Evolutionary conservation across 1,140 invertebrate genomes (phyloP).

Genomic region (Cydia pomonella): DNA sequence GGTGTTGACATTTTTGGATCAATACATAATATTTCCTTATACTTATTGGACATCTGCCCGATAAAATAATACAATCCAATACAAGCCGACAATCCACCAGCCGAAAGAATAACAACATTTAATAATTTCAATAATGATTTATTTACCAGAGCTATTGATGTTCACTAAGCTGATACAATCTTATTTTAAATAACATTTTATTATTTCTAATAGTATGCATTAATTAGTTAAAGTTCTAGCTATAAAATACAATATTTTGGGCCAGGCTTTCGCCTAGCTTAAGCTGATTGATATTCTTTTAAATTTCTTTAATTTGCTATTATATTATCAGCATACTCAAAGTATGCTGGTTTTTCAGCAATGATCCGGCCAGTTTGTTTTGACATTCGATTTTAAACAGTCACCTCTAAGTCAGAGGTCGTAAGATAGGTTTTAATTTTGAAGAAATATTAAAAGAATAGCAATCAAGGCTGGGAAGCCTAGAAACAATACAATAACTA

Average conservation of each 20-base stretch:
- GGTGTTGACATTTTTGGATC: conserved; percentile 4
- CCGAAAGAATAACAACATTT: conserved; percentile 70
- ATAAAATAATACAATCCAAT: conserved; percentile 10
- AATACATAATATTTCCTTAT: background rate
- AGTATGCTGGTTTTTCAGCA: too few species aligned
- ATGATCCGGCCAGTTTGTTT: background rate
- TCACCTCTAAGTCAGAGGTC: background rate
- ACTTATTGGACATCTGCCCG: conserved; percentile 16
- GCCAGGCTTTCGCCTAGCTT: conserved; percentile 48
- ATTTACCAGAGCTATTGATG: conserved; percentile 79
- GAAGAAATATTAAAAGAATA: background rate
- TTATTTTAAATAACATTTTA: conserved; percentile 77
- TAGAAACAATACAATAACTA: conserved; percentile 27
- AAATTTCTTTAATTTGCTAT: background rate
- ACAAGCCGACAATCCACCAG: conserved; percentile 26
- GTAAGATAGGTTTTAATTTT: background rate
- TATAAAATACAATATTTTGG: conserved; percentile 75
- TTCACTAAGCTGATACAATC: conserved; percentile 80
- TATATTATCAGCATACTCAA: too few species aligned
- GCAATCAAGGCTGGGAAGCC: background rate
- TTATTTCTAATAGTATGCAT: conserved; percentile 79
- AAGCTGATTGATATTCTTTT: background rate
- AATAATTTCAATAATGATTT: conserved; percentile 80
- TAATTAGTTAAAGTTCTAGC: conserved; percentile 79
- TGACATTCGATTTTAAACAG: background rate